Base-by-base conservation (phyloP, 2,797 vertebrate genomes). In the Petrocephalus sullivani region DNA sequence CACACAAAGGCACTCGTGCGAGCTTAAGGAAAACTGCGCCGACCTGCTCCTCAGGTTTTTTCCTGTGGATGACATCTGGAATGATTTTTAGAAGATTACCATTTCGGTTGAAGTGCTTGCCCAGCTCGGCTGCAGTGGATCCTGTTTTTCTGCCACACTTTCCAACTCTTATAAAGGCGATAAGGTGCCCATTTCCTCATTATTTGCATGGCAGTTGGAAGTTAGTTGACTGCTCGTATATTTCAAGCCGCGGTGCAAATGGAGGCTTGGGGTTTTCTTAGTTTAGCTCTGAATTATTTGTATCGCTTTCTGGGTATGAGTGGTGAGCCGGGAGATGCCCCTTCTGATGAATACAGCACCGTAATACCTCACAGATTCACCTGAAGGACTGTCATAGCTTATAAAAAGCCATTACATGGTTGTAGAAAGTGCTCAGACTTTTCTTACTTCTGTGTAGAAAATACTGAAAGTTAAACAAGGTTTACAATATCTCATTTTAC, bases 131-230 rank as follows among this genome's bases (percentile, higher is more conserved):
- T 46, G 16, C 37, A 19, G 57, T 9, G 12, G 84, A 87, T 61
- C 54, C 37, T 8, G 41, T 60, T 57, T 61, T 21, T 60, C 21
- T 41, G 37, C 41, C 28, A 16, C 3, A 41, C 19, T 49, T 60
- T 51, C 61, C 78, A 61, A 41, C 37, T 90, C 88, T 90, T 86
- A 67, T 86, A 37, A 85, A 33, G 57, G 4, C 0, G 19, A 53
- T 53, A 23, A 54, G 60, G 49, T 54, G 21, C 4, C 87, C 0
- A 95, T 96, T 96, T 96, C 92, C 90, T 60, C 95, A 86, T 90
- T 86, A 94, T 96, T 96, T 96, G 94, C 93, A 93, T 95, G 95
- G 95, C 95, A 95, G 95, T 96, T 95, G 94, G 94, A 71, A 90
- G 92, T 83, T 91, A 89, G 92, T 92, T 87, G 90, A 87, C 87